phyloP scores from a whole-genome alignment of 1,140 invertebrate genomes.

The Sminthurinus signatus region DNA sequence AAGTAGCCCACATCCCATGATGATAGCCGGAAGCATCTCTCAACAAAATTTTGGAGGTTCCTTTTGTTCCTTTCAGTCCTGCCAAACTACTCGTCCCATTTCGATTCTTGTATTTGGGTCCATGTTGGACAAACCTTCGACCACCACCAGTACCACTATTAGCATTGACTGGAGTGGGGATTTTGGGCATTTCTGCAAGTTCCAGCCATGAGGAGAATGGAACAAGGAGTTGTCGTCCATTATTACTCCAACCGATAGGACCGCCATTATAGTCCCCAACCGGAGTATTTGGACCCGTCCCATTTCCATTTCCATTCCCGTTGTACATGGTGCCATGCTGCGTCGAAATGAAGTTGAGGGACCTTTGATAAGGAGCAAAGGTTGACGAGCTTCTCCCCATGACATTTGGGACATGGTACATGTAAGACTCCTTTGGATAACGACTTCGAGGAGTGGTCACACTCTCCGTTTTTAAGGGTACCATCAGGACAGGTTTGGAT shows the following conservation, averaged over 20 bases:
- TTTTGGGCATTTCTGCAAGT: conserved; percentile 31
- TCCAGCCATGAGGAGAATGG: conserved; percentile 41
- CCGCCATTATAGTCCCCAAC: neutral
- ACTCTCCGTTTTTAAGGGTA: conserved; percentile 38
- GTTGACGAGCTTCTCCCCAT: conserved; percentile 40
- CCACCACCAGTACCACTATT: conserved; percentile 9
- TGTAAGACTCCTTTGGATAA: conserved; percentile 40
- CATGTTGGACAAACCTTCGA: conserved; percentile 8
- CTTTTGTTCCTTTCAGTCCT: conserved; percentile 19
- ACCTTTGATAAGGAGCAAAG: conserved; percentile 41
- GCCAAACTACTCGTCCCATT: conserved; percentile 12
- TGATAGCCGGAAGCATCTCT: conserved; percentile 25
- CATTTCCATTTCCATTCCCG: neutral
- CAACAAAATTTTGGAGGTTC: conserved; percentile 37
- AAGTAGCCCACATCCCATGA: conserved; percentile 36
- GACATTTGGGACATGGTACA: conserved; percentile 38
- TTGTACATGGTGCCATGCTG: neutral
- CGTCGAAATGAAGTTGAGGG: conserved; percentile 33
- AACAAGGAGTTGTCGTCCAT: conserved; percentile 32
- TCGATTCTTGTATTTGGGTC: neutral
- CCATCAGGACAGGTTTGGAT: conserved; percentile 30
- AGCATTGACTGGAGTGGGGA: too few species aligned
- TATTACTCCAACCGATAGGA: conserved; percentile 26
- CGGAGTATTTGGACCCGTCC: too few species aligned
- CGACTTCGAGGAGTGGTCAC: conserved; percentile 26